Conservation (phyloP, 92 coral and sea anemone genomes). For the Zoanthus sansibaricus region DNA sequence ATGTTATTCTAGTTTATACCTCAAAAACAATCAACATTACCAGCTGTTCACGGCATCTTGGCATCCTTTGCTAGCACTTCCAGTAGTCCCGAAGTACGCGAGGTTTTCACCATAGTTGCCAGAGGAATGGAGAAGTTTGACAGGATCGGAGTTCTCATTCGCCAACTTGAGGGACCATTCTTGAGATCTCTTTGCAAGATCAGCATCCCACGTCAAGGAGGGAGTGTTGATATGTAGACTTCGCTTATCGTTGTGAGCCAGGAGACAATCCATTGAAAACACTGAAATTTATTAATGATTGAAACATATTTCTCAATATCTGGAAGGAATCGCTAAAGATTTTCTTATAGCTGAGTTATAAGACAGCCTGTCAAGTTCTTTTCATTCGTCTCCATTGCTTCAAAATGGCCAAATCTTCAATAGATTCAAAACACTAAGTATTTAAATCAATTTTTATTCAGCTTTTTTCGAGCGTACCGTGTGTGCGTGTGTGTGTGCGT, state of each 20-base stretch:
- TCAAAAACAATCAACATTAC: neutral
- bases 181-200: conserved; percentile 15
- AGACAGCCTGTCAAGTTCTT: too few species aligned
- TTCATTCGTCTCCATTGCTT: too few species aligned
- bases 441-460: too few species aligned
- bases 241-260: conserved; percentile 3
- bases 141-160: neutral
- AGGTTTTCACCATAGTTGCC: conserved; percentile 15
- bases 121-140: neutral
- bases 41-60: conserved; percentile 1
- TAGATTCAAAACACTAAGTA: too few species aligned
- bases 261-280: neutral
- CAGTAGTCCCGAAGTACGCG: neutral
- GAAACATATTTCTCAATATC: too few species aligned
- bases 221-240: neutral
- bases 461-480: too few species aligned
- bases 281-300: neutral
- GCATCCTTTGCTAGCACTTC: neutral
- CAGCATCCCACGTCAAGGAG: neutral
- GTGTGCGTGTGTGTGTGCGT: too few species aligned
- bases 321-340: too few species aligned
- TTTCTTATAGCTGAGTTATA: too few species aligned
- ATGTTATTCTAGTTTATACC: too few species aligned
- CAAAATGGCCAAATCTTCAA: too few species aligned
- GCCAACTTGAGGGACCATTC: neutral